phyloP scores from a whole-genome alignment of 2,797 vertebrate species.

The Capromys pilorides region DNA sequence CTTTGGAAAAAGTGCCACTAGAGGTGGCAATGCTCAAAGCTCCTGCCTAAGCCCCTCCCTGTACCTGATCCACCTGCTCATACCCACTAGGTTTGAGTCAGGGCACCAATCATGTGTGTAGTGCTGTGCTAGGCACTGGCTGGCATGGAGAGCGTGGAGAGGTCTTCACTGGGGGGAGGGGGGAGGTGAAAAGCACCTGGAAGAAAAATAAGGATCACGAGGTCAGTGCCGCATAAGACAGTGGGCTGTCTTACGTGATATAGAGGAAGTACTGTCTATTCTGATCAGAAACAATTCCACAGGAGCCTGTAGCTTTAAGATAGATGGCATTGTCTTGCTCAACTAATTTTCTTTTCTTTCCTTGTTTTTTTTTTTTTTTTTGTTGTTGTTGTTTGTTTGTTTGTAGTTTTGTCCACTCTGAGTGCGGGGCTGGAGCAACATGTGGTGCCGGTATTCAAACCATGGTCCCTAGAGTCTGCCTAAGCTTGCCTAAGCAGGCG shows the following conservation, averaged over 20 bases:
- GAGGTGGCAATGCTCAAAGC: not conserved
- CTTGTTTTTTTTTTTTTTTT: too few species aligned
- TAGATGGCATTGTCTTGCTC: not conserved
- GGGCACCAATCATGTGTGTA: not conserved
- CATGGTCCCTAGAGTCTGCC: too few species aligned
- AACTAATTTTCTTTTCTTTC: too few species aligned
- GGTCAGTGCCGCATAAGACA: not conserved
- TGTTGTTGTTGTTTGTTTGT: too few species aligned
- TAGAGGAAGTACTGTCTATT: not conserved
- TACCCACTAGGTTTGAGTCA: not conserved
- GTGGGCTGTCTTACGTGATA: not conserved
- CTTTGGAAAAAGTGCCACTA: not conserved
- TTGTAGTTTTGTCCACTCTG: too few species aligned
- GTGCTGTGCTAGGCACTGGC: not conserved
- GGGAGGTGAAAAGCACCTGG: not conserved
- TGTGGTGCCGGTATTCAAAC: too few species aligned
- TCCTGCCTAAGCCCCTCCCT: not conserved
- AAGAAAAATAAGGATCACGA: not conserved
- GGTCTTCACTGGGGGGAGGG: not conserved
- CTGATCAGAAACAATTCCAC: slow-evolving; percentile 35
- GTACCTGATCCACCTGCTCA: not conserved
- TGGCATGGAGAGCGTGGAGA: not conserved
- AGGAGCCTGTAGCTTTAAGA: not conserved
- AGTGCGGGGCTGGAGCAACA: too few species aligned
- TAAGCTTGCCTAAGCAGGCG: too few species aligned